Base-by-base conservation (phyloP, 2,797 vertebrate species). In the Luscinia luscinia region DNA sequence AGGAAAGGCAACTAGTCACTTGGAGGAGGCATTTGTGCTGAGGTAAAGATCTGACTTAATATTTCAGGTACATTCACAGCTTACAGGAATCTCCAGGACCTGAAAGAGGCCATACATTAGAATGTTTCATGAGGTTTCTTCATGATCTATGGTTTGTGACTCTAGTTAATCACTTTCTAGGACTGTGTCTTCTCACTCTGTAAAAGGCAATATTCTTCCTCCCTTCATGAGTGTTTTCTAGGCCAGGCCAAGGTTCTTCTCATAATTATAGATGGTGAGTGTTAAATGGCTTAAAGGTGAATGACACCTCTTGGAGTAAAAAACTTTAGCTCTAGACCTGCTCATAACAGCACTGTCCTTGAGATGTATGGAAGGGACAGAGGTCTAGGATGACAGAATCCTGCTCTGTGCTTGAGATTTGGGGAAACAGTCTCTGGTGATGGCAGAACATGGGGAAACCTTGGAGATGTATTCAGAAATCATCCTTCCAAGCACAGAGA, bases 341-440 rank as follows among this genome's bases (percentile, higher is more conserved):
- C 11, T 63, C 2, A 0, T 73, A 58, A 22, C 10, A 79, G 4
- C 13, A 38, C n/a, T 62, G 4, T 17, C 11, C 8, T 15, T 48
- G 40, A 62, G 20, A 15, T 9, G 13, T 17, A 69, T 36, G 9
- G 36, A 74, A 12, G 20, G 24, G 14, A 20, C 7, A 12, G 5
- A 38, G 13, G 15, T 3, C 3, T 15, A 40, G 58, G 36, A 67
- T 9, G 54, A 32, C n/a, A 77, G 48, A 58, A 49, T 5, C 5
- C 24, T 51, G 6, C 15, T 63, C 52, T 0, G 0, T n/a, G 45
- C 8, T 7, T 74, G 41, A 90, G 5, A 0, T 0, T 19, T 36
- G 34, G 20, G 30, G 54, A 84, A 67, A 43, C 0, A 11, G 20
- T 34, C 9, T 8, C 38, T 75, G 24, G 12, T 14, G 23, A 26